Conservation (phyloP, 2,797 vertebrate genomes). For the Typhlichthys subterraneus region DNA sequence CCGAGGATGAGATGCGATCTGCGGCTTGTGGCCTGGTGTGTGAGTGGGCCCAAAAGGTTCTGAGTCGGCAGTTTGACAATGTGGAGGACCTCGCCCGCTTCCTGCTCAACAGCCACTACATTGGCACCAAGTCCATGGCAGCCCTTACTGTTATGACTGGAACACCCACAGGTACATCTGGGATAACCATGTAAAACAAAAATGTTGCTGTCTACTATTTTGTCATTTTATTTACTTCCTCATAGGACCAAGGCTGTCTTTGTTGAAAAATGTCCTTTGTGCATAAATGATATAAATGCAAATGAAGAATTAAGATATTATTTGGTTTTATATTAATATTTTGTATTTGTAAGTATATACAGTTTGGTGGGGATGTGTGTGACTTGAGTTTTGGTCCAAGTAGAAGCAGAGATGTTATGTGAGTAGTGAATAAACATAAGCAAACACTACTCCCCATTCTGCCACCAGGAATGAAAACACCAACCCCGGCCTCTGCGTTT, state of each 20-base stretch:
- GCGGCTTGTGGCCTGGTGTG: constrained; percentile 96
- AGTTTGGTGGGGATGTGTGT: no score
- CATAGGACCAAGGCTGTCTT: background rate
- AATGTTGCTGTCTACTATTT: background rate
- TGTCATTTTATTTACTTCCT: background rate
- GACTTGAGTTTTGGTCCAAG: background rate
- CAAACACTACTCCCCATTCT: background rate
- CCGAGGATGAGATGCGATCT: constrained; percentile 93
- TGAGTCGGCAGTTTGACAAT: constrained; percentile 95
- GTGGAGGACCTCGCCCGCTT: constrained; percentile 97
- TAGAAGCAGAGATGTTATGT: background rate
- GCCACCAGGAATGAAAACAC: constrained; percentile 92
- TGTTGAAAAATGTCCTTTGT: background rate
- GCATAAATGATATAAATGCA: background rate
- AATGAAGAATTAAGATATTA: no score
- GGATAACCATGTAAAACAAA: background rate
- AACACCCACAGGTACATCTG: constrained; percentile 87
- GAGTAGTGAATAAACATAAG: background rate
- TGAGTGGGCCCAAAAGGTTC: constrained; percentile 98
- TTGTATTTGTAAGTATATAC: no score
- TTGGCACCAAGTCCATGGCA: constrained; percentile 96
- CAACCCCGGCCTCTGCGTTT: constrained; percentile 92
- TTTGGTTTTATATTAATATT: no score
- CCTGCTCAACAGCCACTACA: constrained; percentile 97
- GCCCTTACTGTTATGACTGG: constrained; percentile 98